Evolutionary conservation across 2,888 invertebrate genomes (phyloP), one percentile per base, ranked within the genome.

Genomic region (Synergus gifuensis): DNA sequence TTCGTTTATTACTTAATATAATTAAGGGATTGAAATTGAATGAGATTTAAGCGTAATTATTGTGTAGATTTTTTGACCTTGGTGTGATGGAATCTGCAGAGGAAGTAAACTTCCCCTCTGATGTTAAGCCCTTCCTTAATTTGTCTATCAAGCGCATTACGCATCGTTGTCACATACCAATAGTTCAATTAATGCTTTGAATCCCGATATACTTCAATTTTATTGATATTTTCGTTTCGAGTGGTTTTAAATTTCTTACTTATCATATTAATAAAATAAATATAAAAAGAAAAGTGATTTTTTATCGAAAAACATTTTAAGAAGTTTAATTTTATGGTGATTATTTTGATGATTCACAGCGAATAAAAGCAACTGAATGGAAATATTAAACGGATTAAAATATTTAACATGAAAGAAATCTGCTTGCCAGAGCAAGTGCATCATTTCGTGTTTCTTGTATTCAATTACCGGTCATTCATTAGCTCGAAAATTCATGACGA

Each of bases 11-110:
- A 46, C 28, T 46, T 67, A 3, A 44, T 22, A 4, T 42, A 67
- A 14, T 8, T 44, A 67, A 46, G 67, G 2, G 42, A 18, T 28
- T 22, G 9, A 46, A 67, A 22, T 46, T 22, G 12, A 44, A 66
- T 66, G 11, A 66, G 44, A 66, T 18, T 66, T n/a, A 7, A 40
- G 40, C n/a, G 40, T 66, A 44, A 66, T 66, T 42, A 18, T 66
- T 78, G 49, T 83, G 82, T 67, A 78, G 79, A 79, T 83, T 80
- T 84, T 79, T 82, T 84, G 84, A 86, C 86, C 86, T 86, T 86
- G 85, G 83, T 80, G 81, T 77, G 79, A 81, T 83, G 79, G 82
- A 84, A 81, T 84, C 83, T 81, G 81, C 81, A 80, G 79, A 80
- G 83, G 81, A 82, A 79, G 66, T 77, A 82, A 83, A 84, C 81